phyloP scores from a whole-genome alignment of 2,113 vertebrate genomes.

The Vulpes ferrilata region DNA sequence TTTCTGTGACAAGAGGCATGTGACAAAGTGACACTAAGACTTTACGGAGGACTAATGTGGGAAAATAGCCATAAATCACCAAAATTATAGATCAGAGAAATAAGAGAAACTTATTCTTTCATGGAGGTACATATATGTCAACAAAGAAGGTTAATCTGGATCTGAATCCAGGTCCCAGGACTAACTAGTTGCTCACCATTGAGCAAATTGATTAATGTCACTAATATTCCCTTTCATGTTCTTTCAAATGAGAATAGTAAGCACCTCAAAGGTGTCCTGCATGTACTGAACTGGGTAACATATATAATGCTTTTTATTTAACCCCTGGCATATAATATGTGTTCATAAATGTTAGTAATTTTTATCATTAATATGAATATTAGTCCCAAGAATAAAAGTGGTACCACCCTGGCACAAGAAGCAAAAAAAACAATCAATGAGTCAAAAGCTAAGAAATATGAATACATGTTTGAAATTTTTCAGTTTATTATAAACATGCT shows the following conservation, averaged over 20 bases:
- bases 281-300: neutral
- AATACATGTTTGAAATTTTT: neutral
- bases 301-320: neutral
- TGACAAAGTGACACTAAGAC: neutral
- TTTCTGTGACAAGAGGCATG: neutral
- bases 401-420: neutral
- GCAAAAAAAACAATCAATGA: neutral
- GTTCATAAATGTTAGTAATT: neutral
- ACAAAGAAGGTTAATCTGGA: neutral
- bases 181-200: neutral
- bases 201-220: neutral
- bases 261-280: neutral
- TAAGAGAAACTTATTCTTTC: neutral
- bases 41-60: neutral
- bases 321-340: neutral
- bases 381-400: neutral
- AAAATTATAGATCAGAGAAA: neutral
- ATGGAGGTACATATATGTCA: neutral
- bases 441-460: neutral
- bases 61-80: neutral
- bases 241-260: neutral
- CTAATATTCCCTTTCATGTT: neutral
- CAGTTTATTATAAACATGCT: neutral
- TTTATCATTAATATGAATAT: neutral
- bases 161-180: neutral